A percentile compares a stretch with the other conserved stretches of the same genome.
phyloP scores from a whole-genome alignment of 2,113 vertebrate genomes.

The Thryonomys swinderianus region DNA sequence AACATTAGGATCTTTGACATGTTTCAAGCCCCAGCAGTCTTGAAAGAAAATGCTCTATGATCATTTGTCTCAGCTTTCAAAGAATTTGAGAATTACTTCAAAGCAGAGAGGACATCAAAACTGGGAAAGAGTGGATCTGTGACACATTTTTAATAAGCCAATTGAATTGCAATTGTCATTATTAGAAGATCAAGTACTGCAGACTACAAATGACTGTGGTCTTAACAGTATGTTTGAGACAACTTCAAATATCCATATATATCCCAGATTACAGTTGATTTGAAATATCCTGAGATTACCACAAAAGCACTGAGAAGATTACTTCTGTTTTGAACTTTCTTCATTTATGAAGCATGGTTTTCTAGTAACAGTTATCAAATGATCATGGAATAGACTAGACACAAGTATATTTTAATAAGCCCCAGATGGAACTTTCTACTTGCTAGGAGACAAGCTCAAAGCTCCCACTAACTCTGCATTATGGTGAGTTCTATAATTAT shows the following conservation, averaged over 20 bases:
- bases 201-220: not conserved
- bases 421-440: not conserved
- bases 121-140: not conserved
- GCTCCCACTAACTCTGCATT: not conserved
- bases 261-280: not conserved
- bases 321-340: not conserved
- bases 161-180: not conserved
- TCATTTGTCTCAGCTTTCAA: not conserved
- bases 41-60: not conserved
- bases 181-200: not conserved
- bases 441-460: not conserved
- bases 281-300: not conserved
- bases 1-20: not conserved
- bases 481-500: not conserved
- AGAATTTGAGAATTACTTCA: not conserved
- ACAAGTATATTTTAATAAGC: not conserved
- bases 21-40: not conserved
- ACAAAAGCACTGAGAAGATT: not conserved
- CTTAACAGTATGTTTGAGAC: not conserved
- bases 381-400: not conserved
- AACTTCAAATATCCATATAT: not conserved
- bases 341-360: not conserved
- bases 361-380: not conserved
- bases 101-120: not conserved
- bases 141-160: not conserved